phyloP scores from a whole-genome alignment of 2,113 vertebrate genomes.

The Turnix velox region DNA sequence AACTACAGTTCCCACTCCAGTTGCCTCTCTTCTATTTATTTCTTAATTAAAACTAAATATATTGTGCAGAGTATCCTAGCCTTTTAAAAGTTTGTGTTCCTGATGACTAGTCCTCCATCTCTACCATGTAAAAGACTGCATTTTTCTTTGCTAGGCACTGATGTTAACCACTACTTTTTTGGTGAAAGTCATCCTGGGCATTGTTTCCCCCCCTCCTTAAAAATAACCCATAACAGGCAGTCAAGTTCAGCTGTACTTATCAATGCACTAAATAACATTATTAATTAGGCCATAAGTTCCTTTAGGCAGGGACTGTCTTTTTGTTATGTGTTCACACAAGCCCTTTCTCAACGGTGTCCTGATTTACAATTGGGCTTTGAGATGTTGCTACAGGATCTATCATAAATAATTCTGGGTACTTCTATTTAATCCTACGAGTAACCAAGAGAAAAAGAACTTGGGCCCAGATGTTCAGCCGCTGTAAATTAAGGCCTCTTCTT shows the following conservation, averaged over 20 bases:
- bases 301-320: neutral
- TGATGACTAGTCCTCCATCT: neutral
- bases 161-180: neutral
- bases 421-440: constrained; percentile 4
- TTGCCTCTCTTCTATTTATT: constrained; percentile 16
- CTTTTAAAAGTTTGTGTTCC: constrained; percentile 16
- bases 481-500: neutral
- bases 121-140: neutral
- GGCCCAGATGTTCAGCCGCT: neutral
- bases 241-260: neutral
- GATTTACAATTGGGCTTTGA: neutral
- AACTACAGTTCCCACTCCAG: neutral
- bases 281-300: neutral
- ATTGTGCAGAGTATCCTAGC: neutral
- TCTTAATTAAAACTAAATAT: constrained; percentile 24
- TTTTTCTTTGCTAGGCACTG: neutral
- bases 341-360: neutral
- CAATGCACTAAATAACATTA: neutral
- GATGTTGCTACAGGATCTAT: neutral
- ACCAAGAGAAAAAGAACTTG: constrained; percentile 3
- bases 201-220: neutral
- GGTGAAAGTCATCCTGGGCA: neutral
- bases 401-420: constrained; percentile 1
- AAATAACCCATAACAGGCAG: neutral
- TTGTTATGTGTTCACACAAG: neutral